phyloP scores from a whole-genome alignment of 2,797 vertebrate genomes.

The Bradypus variegatus region DNA sequence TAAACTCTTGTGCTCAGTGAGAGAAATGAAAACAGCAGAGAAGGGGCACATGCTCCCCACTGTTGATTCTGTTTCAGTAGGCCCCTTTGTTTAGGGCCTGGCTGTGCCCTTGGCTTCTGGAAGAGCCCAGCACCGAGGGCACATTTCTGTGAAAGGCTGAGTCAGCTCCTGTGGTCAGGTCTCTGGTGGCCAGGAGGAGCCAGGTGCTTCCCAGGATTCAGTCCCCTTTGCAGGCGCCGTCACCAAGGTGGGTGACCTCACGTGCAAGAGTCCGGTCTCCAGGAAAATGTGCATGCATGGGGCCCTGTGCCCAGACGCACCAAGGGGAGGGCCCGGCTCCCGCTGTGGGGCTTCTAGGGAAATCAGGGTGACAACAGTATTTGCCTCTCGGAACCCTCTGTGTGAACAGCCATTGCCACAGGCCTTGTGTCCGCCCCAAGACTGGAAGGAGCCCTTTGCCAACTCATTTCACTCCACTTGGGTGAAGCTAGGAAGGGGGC shows the following conservation, averaged over 20 bases:
- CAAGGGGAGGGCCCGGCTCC: not conserved
- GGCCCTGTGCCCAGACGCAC: too few relatives aligned
- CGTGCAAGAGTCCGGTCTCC: not conserved
- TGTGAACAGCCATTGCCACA: not conserved
- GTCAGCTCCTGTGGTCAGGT: not conserved
- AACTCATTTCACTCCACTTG: not conserved
- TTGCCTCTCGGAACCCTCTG: not conserved
- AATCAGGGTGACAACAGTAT: accelerated
- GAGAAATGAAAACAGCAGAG: not conserved
- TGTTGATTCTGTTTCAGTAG: not conserved
- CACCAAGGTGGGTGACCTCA: not conserved
- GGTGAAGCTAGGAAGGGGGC: not conserved
- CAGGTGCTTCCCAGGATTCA: not conserved
- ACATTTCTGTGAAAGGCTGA: too few relatives aligned
- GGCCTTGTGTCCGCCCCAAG: not conserved
- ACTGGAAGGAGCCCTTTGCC: not conserved
- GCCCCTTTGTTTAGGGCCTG: not conserved
- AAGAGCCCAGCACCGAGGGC: not conserved
- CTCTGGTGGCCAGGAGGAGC: too few relatives aligned
- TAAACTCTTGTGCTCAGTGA: not conserved
- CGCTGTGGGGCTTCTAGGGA: too few relatives aligned
- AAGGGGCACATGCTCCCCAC: not conserved
- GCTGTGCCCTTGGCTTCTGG: not conserved
- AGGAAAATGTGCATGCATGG: not conserved
- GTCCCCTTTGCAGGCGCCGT: not conserved